Base-by-base conservation (phyloP, 2,113 vertebrate species). In the Vidua chalybeata region DNA sequence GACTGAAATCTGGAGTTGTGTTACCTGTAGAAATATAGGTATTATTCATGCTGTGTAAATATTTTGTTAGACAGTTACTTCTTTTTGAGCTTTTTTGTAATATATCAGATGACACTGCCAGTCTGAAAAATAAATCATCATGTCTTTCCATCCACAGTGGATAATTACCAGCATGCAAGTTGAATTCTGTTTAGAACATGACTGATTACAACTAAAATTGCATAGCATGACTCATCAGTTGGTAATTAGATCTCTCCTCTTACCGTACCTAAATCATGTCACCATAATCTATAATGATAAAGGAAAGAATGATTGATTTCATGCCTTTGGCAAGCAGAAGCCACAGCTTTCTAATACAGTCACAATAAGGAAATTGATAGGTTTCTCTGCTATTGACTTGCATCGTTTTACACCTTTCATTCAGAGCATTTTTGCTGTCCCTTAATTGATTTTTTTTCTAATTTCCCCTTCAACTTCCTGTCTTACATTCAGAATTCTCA, bases 151-250 rank as follows among this genome's bases (percentile, higher is more conserved):
- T 93, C 49, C 80, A 91, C 73, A 90, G 27, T 56, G 22, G 92
- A 45, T 78, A 97, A 93, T 97, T 97, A 95, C 51, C 54, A 93
- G 90, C 87, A 92, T 55, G 62, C 67, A 84, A 88, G 69, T 78
- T 94, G 80, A 62, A 67, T 94, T 88, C 77, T 33, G 3, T 84
- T 96, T 95, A 82, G 80, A 96, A 95, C 66, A 78, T 95, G 88
- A 97, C 80, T 93, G 87, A 96, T 95, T 93, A 93, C 76, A 93
- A 46, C 43, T 58, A 80, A 96, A 97, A 97, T 67, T 93, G 43
- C 58, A 87, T 72, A 88, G 49, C 43, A 73, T 95, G 87, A 78
- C 71, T 96, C 94, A 87, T 94, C 63, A 87, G 71, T 78, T 89
- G 69, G 84, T 96, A 97, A 96, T 94, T 93, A 87, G 43, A 95